A percentile compares a stretch with the other conserved stretches of the same genome.
These are phyloP conservation scores for Rhaphigaster nebulosa DNA, from an alignment of 2,888 invertebrate species.

Conservation along the genomic window DNA sequence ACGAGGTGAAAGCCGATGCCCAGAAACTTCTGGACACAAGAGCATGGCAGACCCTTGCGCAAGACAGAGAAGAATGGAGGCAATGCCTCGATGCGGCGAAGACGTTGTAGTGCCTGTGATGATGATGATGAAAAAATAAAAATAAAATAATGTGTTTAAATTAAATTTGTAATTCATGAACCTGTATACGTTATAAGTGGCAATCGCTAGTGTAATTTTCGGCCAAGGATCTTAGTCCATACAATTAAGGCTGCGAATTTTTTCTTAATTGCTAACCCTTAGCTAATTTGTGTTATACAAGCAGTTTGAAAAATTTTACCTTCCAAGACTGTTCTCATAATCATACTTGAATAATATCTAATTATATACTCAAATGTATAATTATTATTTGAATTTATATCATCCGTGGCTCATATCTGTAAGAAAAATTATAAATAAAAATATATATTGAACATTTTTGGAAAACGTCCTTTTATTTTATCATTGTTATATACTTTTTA, in stretches of 20 bases:
- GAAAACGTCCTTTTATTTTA: too few species aligned
- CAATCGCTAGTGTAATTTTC: background rate
- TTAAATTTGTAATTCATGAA: slow-evolving; percentile 1
- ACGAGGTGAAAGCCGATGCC: too few species aligned
- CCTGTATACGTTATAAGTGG: background rate
- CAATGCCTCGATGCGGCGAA: too few species aligned
- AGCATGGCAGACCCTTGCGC: too few species aligned
- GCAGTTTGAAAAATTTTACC: background rate
- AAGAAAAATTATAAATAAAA: too few species aligned
- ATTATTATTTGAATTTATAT: background rate
- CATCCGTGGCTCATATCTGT: too few species aligned
- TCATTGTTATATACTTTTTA: too few species aligned
- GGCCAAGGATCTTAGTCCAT: background rate
- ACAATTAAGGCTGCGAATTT: background rate
- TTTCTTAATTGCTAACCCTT: background rate
- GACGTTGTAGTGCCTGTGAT: too few species aligned
- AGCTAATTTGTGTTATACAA: background rate
- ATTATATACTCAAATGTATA: background rate
- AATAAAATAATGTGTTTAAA: background rate
- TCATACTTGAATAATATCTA: background rate
- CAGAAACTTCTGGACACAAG: too few species aligned
- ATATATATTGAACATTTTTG: too few species aligned
- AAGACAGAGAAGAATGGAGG: too few species aligned
- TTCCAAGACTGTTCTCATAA: background rate
- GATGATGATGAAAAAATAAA: background rate